Conservation (phyloP, 2,888 invertebrate genomes). For the Eupithecia subfuscata region DNA sequence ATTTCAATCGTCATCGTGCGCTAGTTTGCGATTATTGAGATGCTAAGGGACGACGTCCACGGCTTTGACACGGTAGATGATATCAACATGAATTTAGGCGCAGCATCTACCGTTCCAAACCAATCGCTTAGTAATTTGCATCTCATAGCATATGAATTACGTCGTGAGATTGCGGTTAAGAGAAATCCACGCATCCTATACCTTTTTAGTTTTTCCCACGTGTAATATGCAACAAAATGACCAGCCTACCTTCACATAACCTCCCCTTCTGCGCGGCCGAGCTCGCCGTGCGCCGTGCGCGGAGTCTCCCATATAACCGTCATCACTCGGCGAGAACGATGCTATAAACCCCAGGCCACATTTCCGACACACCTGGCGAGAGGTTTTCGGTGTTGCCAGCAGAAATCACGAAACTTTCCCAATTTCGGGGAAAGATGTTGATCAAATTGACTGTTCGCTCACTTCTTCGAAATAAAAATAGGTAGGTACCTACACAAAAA, state of each 20-base stretch:
- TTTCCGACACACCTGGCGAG: slow-evolving; percentile 43
- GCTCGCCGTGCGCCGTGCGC: background rate
- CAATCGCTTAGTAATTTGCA: background rate
- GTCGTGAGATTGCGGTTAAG: background rate
- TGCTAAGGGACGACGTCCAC: too few species aligned
- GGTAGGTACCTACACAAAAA: background rate
- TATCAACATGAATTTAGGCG: too few species aligned
- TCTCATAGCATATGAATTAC: background rate
- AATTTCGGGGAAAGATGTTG: slow-evolving; percentile 8
- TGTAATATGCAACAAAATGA: background rate
- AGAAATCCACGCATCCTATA: background rate
- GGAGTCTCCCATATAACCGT: slow-evolving; percentile 39
- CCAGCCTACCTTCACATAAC: background rate
- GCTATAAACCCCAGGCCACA: slow-evolving; percentile 47
- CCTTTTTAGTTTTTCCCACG: background rate
- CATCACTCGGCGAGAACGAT: slow-evolving; percentile 43
- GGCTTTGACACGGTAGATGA: too few species aligned
- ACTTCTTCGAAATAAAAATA: slow-evolving; percentile 5
- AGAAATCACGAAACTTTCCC: slow-evolving; percentile 21
- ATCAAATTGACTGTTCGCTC: slow-evolving; percentile 10
- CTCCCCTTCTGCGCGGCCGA: background rate
- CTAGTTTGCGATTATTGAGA: too few species aligned
- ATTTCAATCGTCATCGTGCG: background rate
- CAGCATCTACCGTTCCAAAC: too few species aligned
- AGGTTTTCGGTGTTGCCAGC: slow-evolving; percentile 22